These are phyloP conservation scores for Netelia melanura DNA, from an alignment of 2,888 invertebrate species.

Conservation along the genomic window DNA sequence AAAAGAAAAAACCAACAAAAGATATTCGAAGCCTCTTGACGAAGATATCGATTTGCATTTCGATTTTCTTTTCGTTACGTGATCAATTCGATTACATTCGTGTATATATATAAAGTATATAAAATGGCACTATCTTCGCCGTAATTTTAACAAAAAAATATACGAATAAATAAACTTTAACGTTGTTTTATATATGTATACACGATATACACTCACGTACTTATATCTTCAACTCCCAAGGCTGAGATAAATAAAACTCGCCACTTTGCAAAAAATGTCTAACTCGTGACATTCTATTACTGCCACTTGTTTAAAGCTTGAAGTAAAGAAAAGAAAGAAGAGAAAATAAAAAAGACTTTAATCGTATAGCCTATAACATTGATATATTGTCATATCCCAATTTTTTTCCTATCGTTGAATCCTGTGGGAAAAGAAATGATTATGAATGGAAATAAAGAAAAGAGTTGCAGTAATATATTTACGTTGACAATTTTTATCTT, in stretches of 20 bases:
- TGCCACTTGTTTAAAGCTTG: slow-evolving; percentile 54
- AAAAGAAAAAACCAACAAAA: slow-evolving; percentile 7
- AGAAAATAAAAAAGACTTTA: slow-evolving; percentile 24
- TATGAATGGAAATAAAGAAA: not conserved
- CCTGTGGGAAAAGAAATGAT: slow-evolving; percentile 1
- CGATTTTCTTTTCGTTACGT: slow-evolving; percentile 14
- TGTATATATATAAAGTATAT: slow-evolving; percentile 8
- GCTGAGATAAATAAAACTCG: slow-evolving; percentile 25
- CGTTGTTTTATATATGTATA: slow-evolving; percentile 70
- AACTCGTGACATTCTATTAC: slow-evolving; percentile 47
- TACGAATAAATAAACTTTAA: not conserved
- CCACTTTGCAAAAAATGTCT: slow-evolving; percentile 28
- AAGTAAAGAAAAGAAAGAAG: slow-evolving; percentile 15
- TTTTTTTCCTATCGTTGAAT: slow-evolving; percentile 18
- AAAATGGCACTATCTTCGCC: slow-evolving; percentile 53
- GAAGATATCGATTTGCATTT: slow-evolving; percentile 38
- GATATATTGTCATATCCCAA: slow-evolving; percentile 19
- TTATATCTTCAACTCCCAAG: slow-evolving; percentile 36
- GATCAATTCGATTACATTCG: not conserved
- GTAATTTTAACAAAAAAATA: slow-evolving; percentile 65
- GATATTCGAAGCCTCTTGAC: slow-evolving; percentile 35
- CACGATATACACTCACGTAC: slow-evolving; percentile 40
- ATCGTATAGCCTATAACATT: slow-evolving; percentile 33
- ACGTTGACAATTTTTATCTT: not conserved
- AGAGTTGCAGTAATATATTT: not conserved